Percentiles rank a stretch among this genome's conserved stretches.
Evolutionary conservation across 2,888 invertebrate genomes (phyloP).

Genomic region (Callinectes sapidus): DNA sequence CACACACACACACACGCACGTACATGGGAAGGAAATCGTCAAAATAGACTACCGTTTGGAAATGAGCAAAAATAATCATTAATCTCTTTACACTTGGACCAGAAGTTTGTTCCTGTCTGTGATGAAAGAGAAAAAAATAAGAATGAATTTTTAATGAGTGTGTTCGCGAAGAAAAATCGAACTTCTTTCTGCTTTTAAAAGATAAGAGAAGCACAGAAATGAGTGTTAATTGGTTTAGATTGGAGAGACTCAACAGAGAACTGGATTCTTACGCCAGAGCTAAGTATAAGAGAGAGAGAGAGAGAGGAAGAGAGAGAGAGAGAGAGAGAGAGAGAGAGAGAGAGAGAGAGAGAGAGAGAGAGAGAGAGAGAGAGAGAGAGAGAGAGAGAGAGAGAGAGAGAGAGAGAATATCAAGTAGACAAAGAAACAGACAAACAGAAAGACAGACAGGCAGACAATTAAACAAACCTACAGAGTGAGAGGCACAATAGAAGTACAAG

Average conservation of each 20-base stretch:
- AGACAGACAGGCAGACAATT: neutral
- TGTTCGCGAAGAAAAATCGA: neutral
- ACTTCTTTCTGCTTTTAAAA: neutral
- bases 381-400: conserved; percentile 25
- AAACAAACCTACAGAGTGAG: neutral
- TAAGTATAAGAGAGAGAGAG: neutral
- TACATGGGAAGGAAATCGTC: neutral
- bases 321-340: neutral
- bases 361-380: conserved; percentile 25
- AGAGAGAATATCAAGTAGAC: neutral
- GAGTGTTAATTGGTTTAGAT: neutral
- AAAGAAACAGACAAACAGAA: neutral
- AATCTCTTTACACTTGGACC: neutral
- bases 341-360: neutral
- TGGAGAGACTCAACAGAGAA: neutral
- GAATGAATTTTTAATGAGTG: neutral
- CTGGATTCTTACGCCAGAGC: neutral
- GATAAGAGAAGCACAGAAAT: neutral
- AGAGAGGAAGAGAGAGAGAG: too few relatives aligned
- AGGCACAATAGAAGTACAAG: neutral
- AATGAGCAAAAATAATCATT: neutral
- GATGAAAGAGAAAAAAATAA: neutral
- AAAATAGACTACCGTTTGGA: neutral
- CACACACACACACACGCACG: neutral
- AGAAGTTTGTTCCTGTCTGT: neutral